Evolutionary conservation across 1,140 invertebrate genomes (phyloP).

Genomic region (Calephelis virginiensis): DNA sequence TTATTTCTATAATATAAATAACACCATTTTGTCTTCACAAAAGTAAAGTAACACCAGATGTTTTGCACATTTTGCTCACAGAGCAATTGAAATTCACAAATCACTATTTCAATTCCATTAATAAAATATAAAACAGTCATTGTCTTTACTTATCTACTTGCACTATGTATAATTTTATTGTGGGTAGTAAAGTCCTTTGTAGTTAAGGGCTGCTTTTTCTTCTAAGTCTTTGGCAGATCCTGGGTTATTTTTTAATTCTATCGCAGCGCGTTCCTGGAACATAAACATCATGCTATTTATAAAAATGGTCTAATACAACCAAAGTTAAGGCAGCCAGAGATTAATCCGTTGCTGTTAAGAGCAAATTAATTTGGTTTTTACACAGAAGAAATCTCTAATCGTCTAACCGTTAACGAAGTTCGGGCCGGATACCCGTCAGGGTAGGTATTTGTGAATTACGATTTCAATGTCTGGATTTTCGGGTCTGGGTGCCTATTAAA

Average conservation of each 20-base stretch:
- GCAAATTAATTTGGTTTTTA: too few species aligned
- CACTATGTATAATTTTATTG: conserved; percentile 46
- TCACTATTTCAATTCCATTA: background rate
- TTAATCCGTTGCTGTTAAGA: too few species aligned
- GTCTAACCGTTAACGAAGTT: too few species aligned
- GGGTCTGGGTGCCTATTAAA: too few species aligned
- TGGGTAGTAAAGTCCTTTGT: conserved; percentile 79
- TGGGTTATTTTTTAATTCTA: conserved; percentile 78
- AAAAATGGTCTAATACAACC: too few species aligned
- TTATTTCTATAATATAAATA: background rate
- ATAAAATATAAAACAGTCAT: conserved; percentile 10
- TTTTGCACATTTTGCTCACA: conserved; percentile 25
- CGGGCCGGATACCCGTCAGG: too few species aligned
- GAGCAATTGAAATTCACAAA: conserved; percentile 24
- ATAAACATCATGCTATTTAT: conserved; percentile 15
- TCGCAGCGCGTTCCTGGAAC: conserved; percentile 72
- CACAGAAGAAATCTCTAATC: too few species aligned
- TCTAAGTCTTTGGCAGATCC: conserved; percentile 75
- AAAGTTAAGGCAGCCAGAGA: too few species aligned
- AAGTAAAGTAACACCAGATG: background rate
- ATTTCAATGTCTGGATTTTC: too few species aligned
- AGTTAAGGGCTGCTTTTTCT: conserved; percentile 77
- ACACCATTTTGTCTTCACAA: background rate
- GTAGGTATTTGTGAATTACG: too few species aligned
- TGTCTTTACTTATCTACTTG: conserved; percentile 25